Percentiles rank a stretch among this genome's conserved stretches.
phyloP scores from a whole-genome alignment of 1,140 invertebrate genomes.

The Oscheius sp. region DNA sequence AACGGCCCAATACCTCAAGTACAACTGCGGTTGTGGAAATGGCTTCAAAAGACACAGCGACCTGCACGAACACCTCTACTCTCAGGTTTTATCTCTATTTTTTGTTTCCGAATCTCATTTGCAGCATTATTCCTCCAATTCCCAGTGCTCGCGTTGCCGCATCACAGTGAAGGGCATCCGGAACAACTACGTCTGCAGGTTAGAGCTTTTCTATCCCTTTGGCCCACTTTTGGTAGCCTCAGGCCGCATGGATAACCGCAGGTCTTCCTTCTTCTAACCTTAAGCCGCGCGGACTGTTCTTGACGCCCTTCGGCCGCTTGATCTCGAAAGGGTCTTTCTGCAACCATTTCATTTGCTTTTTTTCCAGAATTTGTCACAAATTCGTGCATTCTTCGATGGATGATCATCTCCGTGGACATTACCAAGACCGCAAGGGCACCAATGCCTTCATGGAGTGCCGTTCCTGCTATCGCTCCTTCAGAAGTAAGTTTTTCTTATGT shows the following conservation, averaged over 20 bases:
- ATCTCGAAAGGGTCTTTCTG: too few species aligned
- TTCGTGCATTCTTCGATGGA: neutral
- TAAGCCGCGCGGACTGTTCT: too few species aligned
- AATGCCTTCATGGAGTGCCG: slow-evolving; percentile 5
- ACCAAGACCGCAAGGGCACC: neutral
- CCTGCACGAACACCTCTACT: neutral
- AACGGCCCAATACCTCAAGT: too few species aligned
- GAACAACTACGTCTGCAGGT: slow-evolving; percentile 4
- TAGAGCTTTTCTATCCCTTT: neutral
- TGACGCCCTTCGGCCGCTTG: too few species aligned
- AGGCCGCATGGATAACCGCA: too few species aligned
- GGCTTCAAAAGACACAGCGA: neutral
- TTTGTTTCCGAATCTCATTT: neutral
- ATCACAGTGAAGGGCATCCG: neutral
- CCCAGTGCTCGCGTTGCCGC: neutral
- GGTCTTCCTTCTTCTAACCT: too few species aligned
- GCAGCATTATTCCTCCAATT: neutral
- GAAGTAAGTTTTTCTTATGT: neutral
- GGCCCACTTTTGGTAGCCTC: too few species aligned
- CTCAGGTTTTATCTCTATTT: neutral
- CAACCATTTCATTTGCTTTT: too few species aligned
- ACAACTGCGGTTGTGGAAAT: neutral
- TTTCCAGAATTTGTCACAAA: neutral
- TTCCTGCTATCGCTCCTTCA: neutral
- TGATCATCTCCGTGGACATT: neutral